phyloP scores from a whole-genome alignment of 1,140 invertebrate species.

The Lepidurus packardi region DNA sequence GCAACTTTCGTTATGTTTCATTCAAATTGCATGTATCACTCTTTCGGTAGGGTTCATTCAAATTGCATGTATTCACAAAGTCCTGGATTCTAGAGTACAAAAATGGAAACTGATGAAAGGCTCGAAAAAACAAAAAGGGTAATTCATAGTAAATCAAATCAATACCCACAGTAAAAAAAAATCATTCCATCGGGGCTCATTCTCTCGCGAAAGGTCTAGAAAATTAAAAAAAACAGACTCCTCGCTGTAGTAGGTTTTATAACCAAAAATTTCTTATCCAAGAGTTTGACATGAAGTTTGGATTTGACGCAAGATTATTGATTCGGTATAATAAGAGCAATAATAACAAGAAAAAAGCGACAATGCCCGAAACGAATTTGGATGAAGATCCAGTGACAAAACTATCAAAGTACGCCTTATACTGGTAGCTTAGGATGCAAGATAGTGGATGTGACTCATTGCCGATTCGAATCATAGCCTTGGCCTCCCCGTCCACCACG shows the following conservation, averaged over 20 bases:
- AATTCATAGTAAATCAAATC: background rate
- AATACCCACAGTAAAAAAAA: background rate
- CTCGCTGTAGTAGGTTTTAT: background rate
- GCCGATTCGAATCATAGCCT: background rate
- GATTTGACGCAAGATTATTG: background rate
- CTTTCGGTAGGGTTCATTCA: background rate
- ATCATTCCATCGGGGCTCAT: background rate
- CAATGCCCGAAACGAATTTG: conserved; percentile 9
- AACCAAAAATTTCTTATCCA: background rate
- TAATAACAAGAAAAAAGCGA: background rate
- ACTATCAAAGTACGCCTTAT: background rate
- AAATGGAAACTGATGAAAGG: conserved; percentile 6
- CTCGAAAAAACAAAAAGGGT: background rate
- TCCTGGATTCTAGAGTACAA: conserved; percentile 18
- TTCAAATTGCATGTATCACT: background rate
- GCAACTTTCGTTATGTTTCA: background rate
- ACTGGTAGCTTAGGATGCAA: conserved; percentile 15
- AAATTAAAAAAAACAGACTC: background rate
- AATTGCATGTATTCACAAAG: conserved; percentile 22
- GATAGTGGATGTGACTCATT: background rate
- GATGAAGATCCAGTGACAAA: conserved; percentile 19
- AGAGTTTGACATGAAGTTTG: background rate
- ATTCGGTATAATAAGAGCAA: background rate
- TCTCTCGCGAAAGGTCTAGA: background rate
- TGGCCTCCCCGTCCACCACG: conserved; percentile 16